phyloP scores from a whole-genome alignment of 2,113 vertebrate genomes.

The Emydocephalus ijimae region DNA sequence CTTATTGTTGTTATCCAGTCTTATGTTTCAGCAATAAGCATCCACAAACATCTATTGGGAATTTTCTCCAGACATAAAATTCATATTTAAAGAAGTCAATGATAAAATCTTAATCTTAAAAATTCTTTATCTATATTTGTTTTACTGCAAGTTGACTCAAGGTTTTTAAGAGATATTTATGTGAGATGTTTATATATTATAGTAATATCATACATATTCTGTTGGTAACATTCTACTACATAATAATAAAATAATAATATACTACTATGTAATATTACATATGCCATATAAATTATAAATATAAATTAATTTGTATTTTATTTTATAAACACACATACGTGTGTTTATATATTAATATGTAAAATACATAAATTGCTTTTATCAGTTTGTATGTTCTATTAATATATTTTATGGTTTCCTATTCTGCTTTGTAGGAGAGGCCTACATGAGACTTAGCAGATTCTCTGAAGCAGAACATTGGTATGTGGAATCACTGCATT shows the following conservation, averaged over 20 bases:
- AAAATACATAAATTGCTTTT: neutral
- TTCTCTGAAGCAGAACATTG: slow-evolving; percentile 89
- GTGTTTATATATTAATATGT: neutral
- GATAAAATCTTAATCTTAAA: neutral
- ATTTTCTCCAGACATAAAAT: neutral
- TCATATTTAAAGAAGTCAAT: neutral
- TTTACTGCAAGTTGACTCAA: neutral
- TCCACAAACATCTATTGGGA: neutral
- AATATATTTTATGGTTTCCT: neutral
- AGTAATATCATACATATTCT: neutral
- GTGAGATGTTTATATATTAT: neutral
- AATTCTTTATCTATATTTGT: neutral
- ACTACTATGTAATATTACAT: neutral
- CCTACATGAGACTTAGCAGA: slow-evolving; percentile 89
- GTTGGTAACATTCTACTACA: neutral
- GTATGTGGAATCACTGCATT: slow-evolving; percentile 89
- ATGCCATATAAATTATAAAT: neutral
- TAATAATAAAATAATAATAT: neutral
- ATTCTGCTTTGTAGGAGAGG: slow-evolving; percentile 81
- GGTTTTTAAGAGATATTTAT: neutral
- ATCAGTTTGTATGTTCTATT: neutral
- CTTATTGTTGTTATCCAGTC: neutral
- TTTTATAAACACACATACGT: neutral
- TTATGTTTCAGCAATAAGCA: neutral
- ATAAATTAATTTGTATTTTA: neutral